Evolutionary conservation across 2,888 invertebrate genomes (phyloP).

Genomic region (Drosophila macrospina): DNA sequence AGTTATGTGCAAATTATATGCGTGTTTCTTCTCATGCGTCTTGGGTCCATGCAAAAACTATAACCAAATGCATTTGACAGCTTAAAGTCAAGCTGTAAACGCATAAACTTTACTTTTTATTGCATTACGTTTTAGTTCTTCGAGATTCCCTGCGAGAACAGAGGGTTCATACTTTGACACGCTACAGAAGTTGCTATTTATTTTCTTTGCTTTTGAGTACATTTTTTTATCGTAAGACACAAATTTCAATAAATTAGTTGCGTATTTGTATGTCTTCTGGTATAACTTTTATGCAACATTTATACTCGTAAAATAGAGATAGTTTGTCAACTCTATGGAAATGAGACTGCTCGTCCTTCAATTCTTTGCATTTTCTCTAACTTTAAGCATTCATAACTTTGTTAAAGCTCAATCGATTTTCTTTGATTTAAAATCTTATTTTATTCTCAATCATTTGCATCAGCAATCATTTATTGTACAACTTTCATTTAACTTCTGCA

Average conservation of each 20-base stretch:
- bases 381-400: no score
- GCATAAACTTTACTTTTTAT: conserved; percentile 68
- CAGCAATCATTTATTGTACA: no score
- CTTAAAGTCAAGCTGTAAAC: conserved; percentile 55
- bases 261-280: conserved; percentile 16
- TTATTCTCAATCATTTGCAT: no score
- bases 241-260: conserved; percentile 7
- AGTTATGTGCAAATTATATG: conserved; percentile 70
- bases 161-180: background rate
- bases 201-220: conserved; percentile 2
- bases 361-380: no score
- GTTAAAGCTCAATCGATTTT: no score
- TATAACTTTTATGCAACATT: background rate
- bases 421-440: no score
- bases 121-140: conserved; percentile 20
- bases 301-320: no score
- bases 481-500: no score
- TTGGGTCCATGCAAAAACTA: background rate
- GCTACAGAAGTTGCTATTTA: conserved; percentile 3
- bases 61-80: conserved; percentile 57
- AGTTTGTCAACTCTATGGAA: no score
- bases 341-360: no score
- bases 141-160: background rate
- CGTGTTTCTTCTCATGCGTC: conserved; percentile 9
- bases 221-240: background rate